Evolutionary conservation across 2,113 vertebrate genomes (phyloP), one percentile per base, ranked within the genome.

Genomic region (Cottus gobio): DNA sequence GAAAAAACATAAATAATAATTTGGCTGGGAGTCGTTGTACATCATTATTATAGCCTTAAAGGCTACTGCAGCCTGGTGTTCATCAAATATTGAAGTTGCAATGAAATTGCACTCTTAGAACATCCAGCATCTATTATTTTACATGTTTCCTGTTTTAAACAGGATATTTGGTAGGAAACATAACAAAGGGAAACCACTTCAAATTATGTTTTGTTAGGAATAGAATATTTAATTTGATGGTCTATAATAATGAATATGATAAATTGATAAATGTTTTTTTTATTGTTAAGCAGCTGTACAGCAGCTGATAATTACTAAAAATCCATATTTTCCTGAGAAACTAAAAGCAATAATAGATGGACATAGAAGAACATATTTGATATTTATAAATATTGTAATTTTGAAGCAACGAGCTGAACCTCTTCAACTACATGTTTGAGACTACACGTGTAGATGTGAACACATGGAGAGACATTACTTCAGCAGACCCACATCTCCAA

Each of bases 81-180:
- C 62, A 83, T 83, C 28, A 85, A 69, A 85, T 82, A 67, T 56
- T 66, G 58, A 76, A 71, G n/a, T 65, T 37, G 30, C 30, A 67
- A 62, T 70, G 54, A 86, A 86, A 77, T 63, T 37, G 6, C 37
- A 64, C 62, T 82, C 71, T 20, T 9, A 34, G 58, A 57, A 46
- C 73, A 52, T 71, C 54, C n/a, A 2, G 37, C 65, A n/a, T 42
- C 5, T 0, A 3, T 37, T 37, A 57, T 73, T 61, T 63, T 30
- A 66, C 30, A n/a, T 26, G 8, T 46, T 58, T 52, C 39, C 20
- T 67, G 63, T 24, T 37, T 42, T 12, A 57, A 75, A 44, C 39
- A 31, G 52, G 37, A 76, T 63, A 20, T 60, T 71, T 8, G 34
- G 16, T 1, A 77, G 2, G 36, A 42, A 2, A 36, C 15, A 18